Percentiles rank a stretch among this genome's conserved stretches.
phyloP scores from a whole-genome alignment of 2,888 invertebrate genomes.

The Cryptus armator region DNA sequence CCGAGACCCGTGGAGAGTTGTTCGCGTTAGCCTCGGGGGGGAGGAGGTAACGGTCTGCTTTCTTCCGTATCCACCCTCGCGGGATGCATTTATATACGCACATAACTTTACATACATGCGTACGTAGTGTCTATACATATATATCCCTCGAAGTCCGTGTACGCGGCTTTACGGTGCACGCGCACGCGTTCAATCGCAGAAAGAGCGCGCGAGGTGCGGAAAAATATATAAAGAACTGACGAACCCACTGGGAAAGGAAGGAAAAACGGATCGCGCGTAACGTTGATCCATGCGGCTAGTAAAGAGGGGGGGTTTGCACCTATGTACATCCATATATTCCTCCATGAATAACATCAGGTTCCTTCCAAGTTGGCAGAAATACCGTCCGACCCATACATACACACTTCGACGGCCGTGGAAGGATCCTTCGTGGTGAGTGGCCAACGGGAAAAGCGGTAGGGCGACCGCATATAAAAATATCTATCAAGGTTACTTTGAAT shows the following conservation, averaged over 20 bases:
- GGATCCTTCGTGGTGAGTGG: slow-evolving; percentile 43
- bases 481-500: slow-evolving; percentile 83
- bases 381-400: slow-evolving; percentile 41
- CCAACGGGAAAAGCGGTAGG: slow-evolving; percentile 66
- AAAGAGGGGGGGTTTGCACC: slow-evolving; percentile 33
- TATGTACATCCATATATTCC: slow-evolving; percentile 82
- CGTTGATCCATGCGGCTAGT: slow-evolving; percentile 1
- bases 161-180: slow-evolving; percentile 42
- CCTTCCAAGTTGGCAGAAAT: slow-evolving; percentile 69
- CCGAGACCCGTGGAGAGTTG: slow-evolving; percentile 4
- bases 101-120: slow-evolving; percentile 60
- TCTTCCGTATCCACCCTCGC: slow-evolving; percentile 27
- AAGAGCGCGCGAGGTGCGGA: slow-evolving; percentile 11
- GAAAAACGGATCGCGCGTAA: slow-evolving; percentile 21
- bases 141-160: slow-evolving; percentile 67
- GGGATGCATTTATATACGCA: slow-evolving; percentile 46
- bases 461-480: slow-evolving; percentile 81
- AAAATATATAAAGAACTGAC: slow-evolving; percentile 5
- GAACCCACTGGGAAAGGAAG: slow-evolving; percentile 4
- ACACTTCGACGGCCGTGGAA: slow-evolving; percentile 60
- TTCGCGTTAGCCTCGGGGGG: neutral
- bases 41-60: slow-evolving; percentile 4
- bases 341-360: slow-evolving; percentile 82
- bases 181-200: slow-evolving; percentile 49
- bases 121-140: slow-evolving; percentile 42